Conservation (phyloP, 1,140 invertebrate species). For the Penaeus chinensis region DNA sequence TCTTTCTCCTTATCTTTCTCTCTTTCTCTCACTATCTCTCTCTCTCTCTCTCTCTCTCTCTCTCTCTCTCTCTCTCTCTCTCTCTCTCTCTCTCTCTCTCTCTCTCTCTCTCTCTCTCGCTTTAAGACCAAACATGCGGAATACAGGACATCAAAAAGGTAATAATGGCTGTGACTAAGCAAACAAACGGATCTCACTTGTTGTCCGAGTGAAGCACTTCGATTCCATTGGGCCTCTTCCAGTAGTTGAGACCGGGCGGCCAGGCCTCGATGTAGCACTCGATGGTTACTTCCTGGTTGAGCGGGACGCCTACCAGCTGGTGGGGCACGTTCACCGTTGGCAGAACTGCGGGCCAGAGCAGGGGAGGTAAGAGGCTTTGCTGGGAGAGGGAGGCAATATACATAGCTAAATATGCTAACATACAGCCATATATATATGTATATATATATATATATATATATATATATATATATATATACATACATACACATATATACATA, state of each 20-base stretch:
- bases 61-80: no score
- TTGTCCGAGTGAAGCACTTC: slow-evolving; percentile 77
- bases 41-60: no score
- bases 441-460: neutral
- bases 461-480: neutral
- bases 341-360: slow-evolving; percentile 76
- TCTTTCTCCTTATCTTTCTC: no score
- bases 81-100: no score
- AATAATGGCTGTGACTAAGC: neutral
- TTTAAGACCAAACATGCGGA: neutral
- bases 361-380: no score
- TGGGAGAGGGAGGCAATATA: neutral
- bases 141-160: neutral
- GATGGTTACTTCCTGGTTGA: slow-evolving; percentile 85
- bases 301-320: slow-evolving; percentile 85
- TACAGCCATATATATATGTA: no score
- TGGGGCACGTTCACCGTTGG: slow-evolving; percentile 89
- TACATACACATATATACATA: neutral
- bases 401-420: no score
- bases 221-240: slow-evolving; percentile 58
- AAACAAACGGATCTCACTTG: slow-evolving; percentile 36
- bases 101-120: neutral
- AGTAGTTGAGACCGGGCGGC: slow-evolving; percentile 82
- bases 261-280: slow-evolving; percentile 91
- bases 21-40: no score